Conservation (phyloP, 2,113 vertebrate genomes). For the Oncorhynchus clarkii region DNA sequence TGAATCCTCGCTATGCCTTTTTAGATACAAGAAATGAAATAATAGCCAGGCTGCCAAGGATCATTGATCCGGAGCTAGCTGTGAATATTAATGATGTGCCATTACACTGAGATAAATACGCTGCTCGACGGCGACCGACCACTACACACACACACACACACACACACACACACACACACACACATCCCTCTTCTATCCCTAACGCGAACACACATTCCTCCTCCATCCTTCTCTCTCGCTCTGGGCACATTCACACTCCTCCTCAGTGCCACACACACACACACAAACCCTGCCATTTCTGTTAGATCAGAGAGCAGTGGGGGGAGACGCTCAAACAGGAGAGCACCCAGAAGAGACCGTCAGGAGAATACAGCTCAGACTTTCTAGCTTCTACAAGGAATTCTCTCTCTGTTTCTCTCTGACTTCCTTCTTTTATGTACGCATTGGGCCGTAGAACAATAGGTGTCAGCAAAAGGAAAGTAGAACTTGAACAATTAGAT, state of each 20-base stretch:
- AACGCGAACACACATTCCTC: background rate
- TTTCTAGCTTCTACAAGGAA: too few relatives aligned
- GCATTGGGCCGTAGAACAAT: slow-evolving; percentile 2
- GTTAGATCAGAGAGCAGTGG: background rate
- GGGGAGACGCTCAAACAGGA: too few relatives aligned
- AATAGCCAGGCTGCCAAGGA: slow-evolving; percentile 51
- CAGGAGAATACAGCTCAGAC: too few relatives aligned
- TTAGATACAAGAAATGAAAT: slow-evolving; percentile 62
- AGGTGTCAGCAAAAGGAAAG: slow-evolving; percentile 15
- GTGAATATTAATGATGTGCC: slow-evolving; percentile 66
- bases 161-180: slow-evolving; percentile 2
- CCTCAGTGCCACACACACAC: background rate
- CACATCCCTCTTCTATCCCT: background rate
- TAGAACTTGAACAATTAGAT: background rate
- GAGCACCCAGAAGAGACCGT: background rate
- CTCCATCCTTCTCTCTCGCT: background rate
- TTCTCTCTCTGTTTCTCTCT: background rate
- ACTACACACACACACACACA: background rate
- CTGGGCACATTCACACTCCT: background rate
- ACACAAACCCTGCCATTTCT: slow-evolving; percentile 13
- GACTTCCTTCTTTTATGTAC: background rate
- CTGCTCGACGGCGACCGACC: slow-evolving; percentile 29
- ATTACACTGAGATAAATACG: slow-evolving; percentile 58
- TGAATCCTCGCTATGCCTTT: slow-evolving; percentile 48
- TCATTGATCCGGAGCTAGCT: slow-evolving; percentile 63